Percentiles rank a stretch among this genome's conserved stretches.
Evolutionary conservation across 2,888 invertebrate genomes (phyloP).

Genomic region (Lepidocyrtoides sp.): DNA sequence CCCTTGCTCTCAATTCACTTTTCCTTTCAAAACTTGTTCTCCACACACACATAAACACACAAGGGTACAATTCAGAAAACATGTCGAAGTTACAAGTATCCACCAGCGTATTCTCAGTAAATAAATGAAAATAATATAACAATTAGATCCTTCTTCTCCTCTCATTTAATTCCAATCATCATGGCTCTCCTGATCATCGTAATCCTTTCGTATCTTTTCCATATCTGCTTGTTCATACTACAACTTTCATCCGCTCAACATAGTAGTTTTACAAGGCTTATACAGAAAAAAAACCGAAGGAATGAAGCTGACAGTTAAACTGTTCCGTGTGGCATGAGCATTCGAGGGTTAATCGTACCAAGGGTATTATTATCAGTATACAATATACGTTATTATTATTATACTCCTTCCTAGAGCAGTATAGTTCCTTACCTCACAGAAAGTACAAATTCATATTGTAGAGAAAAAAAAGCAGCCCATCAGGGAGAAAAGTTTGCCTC

Average conservation of each 20-base stretch:
- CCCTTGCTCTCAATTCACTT: no score
- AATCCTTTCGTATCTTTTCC: background rate
- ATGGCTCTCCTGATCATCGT: background rate
- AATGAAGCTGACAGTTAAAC: constrained; percentile 13
- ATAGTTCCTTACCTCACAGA: background rate
- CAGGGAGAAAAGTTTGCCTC: constrained; percentile 24
- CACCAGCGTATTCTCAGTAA: background rate
- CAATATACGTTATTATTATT: background rate
- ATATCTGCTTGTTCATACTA: background rate
- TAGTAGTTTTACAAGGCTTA: no score
- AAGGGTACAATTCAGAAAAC: background rate
- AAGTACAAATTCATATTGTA: background rate
- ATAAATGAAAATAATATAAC: constrained; percentile 28
- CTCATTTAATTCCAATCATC: constrained; percentile 19
- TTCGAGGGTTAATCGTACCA: background rate
- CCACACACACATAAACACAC: background rate
- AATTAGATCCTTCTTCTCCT: constrained; percentile 24
- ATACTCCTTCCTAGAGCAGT: background rate
- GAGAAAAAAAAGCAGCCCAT: background rate
- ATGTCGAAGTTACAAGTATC: background rate
- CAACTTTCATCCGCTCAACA: background rate
- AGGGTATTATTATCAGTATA: background rate
- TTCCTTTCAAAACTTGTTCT: background rate
- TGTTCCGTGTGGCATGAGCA: background rate
- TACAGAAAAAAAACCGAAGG: background rate